Percentiles rank a stretch among this genome's conserved stretches.
Conservation (phyloP, 2,113 vertebrate species). For the Thymallus thymallus region DNA sequence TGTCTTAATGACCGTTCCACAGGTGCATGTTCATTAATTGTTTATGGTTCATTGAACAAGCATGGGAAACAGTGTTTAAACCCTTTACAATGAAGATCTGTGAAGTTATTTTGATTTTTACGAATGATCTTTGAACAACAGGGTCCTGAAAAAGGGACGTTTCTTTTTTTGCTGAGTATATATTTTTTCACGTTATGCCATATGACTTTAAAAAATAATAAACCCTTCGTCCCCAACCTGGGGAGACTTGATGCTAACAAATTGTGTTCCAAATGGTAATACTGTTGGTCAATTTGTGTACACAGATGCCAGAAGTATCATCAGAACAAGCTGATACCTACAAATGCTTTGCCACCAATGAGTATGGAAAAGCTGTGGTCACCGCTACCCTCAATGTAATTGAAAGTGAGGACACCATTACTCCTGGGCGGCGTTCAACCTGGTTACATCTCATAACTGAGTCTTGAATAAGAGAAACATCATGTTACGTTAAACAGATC, state of each 20-base stretch:
- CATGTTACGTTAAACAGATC: background rate
- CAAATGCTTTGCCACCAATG: conserved; percentile 79
- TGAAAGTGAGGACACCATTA: conserved; percentile 71
- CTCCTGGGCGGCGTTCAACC: background rate
- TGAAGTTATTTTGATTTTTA: too few species aligned
- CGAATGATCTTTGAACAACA: too few species aligned
- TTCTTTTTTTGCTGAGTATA: too few species aligned
- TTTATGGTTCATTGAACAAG: too few species aligned
- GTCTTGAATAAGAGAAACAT: background rate
- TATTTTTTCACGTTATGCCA: too few species aligned
- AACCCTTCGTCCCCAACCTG: too few species aligned
- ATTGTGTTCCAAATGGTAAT: background rate
- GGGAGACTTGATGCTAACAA: background rate
- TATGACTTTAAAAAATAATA: too few species aligned
- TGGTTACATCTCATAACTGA: background rate
- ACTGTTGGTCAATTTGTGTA: conserved; percentile 5
- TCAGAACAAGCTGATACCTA: conserved; percentile 79
- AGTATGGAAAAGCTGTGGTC: conserved; percentile 81
- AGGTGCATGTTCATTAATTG: too few species aligned
- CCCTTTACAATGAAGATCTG: too few species aligned
- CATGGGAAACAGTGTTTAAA: too few species aligned
- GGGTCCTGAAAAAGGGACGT: too few species aligned
- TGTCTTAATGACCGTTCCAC: too few species aligned
- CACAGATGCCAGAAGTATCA: conserved; percentile 77
- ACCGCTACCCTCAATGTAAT: conserved; percentile 79